A percentile compares a stretch with the other conserved stretches of the same genome.
Evolutionary conservation across 2,113 vertebrate species (phyloP).

Genomic region (Platichthys flesus): DNA sequence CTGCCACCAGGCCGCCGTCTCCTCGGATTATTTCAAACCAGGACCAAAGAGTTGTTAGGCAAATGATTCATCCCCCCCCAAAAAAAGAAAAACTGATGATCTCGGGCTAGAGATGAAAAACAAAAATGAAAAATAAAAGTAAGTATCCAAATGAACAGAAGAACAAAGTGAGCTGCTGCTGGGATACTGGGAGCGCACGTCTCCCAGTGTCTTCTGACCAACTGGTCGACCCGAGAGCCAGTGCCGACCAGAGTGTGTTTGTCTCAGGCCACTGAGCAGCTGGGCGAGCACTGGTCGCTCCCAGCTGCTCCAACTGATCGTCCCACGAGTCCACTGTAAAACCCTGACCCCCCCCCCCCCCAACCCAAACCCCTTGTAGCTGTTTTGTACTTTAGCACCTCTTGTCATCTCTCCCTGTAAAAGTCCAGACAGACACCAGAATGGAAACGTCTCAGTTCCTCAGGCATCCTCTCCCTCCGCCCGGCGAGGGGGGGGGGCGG

Average conservation of each 20-base stretch:
- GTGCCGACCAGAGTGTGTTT: constrained; percentile 51
- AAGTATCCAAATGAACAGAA: constrained; percentile 69
- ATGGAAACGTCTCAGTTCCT: constrained; percentile 66
- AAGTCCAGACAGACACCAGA: constrained; percentile 73
- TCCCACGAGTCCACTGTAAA: constrained; percentile 26
- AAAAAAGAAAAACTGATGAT: constrained; percentile 39
- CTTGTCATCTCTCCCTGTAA: constrained; percentile 63
- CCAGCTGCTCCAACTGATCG: constrained; percentile 48
- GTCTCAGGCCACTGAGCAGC: constrained; percentile 53
- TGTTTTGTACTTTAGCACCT: constrained; percentile 74
- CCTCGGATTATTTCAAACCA: constrained; percentile 77
- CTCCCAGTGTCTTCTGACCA: constrained; percentile 60
- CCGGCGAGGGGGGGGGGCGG: constrained; percentile 48
- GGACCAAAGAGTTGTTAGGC: constrained; percentile 89
- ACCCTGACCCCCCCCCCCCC: constrained; percentile 50
- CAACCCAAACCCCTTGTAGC: constrained; percentile 56
- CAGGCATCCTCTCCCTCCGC: constrained; percentile 58
- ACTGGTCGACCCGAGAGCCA: constrained; percentile 42
- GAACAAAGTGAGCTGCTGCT: constrained; percentile 64
- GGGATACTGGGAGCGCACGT: constrained; percentile 59
- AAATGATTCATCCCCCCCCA: constrained; percentile 75
- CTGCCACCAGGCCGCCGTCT: constrained; percentile 22
- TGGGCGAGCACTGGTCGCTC: constrained; percentile 63
- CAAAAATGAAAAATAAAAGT: constrained; percentile 70
- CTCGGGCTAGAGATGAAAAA: constrained; percentile 76